These are phyloP conservation scores for Euphydryas editha DNA, from an alignment of 2,888 invertebrate genomes.

Conservation along the genomic window DNA sequence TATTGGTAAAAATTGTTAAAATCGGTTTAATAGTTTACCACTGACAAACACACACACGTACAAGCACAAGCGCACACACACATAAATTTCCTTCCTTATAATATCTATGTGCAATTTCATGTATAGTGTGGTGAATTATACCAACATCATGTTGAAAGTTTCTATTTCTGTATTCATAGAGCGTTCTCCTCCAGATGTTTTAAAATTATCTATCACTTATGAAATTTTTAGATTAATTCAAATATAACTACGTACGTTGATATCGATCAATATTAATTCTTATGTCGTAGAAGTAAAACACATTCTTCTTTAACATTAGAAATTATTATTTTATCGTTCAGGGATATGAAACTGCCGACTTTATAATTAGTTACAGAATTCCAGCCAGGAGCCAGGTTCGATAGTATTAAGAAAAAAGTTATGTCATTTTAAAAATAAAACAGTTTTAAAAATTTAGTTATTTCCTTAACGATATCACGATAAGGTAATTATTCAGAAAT, in stretches of 20 bases:
- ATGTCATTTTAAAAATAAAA: neutral
- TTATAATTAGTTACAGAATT: constrained; percentile 50
- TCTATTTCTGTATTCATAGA: constrained; percentile 52
- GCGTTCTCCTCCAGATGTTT: constrained; percentile 55
- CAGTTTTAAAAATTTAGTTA: neutral
- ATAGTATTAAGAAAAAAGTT: constrained; percentile 2
- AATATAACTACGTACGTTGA: constrained; percentile 56
- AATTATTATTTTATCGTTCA: constrained; percentile 13
- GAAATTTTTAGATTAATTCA: constrained; percentile 60
- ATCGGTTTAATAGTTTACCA: too few species aligned
- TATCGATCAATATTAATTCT: constrained; percentile 49
- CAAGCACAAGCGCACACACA: too few species aligned
- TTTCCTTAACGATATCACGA: too few species aligned
- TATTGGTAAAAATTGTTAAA: too few species aligned
- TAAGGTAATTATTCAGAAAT: too few species aligned
- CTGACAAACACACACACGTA: too few species aligned
- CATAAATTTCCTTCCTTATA: too few species aligned
- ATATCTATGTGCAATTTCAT: neutral
- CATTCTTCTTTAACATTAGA: constrained; percentile 4
- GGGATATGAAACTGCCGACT: constrained; percentile 28
- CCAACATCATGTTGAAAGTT: constrained; percentile 44
- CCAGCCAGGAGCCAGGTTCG: constrained; percentile 54
- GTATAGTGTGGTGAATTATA: constrained; percentile 20
- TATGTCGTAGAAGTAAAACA: constrained; percentile 36
- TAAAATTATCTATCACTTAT: constrained; percentile 66